Evolutionary conservation across 2,113 vertebrate genomes (phyloP).

Genomic region (Pterocles orientalis): DNA sequence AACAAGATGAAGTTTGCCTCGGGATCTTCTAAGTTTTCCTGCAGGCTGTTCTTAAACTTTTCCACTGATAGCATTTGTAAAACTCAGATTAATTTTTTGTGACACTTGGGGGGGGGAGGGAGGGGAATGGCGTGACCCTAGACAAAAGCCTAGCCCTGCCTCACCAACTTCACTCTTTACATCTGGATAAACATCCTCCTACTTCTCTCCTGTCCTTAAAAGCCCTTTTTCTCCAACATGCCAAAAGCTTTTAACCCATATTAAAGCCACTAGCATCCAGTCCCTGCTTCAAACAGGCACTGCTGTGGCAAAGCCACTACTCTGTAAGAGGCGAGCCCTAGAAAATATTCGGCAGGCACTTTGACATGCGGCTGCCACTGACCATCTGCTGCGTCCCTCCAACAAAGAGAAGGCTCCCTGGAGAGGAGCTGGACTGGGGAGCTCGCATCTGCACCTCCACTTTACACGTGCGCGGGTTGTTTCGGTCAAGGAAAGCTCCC

Average conservation of each 20-base stretch:
- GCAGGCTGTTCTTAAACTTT: constrained; percentile 28
- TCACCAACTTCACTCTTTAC: background rate
- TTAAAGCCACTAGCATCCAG: background rate
- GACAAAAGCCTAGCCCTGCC: constrained; percentile 2
- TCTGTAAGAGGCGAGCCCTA: background rate
- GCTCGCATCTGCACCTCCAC: rapidly evolving
- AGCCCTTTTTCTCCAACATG: background rate
- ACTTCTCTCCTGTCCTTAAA: background rate
- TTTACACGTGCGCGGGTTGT: rapidly evolving
- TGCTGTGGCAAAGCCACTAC: background rate
- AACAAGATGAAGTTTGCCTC: constrained; percentile 41
- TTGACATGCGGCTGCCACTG: background rate
- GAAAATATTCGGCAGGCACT: background rate
- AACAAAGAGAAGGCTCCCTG: rapidly evolving
- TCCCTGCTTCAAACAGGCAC: background rate
- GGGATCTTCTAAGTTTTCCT: background rate
- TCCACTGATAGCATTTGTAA: background rate
- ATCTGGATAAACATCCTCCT: background rate
- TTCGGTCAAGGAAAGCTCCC: rapidly evolving
- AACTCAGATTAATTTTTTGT: constrained; percentile 14
- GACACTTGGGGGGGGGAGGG: background rate
- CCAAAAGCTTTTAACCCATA: background rate
- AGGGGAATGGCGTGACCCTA: background rate
- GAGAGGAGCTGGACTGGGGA: background rate
- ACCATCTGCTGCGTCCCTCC: rapidly evolving